A percentile compares a stretch with the other conserved stretches of the same genome.
phyloP scores from a whole-genome alignment of 2,113 vertebrate genomes.

The Saiga tatarica region DNA sequence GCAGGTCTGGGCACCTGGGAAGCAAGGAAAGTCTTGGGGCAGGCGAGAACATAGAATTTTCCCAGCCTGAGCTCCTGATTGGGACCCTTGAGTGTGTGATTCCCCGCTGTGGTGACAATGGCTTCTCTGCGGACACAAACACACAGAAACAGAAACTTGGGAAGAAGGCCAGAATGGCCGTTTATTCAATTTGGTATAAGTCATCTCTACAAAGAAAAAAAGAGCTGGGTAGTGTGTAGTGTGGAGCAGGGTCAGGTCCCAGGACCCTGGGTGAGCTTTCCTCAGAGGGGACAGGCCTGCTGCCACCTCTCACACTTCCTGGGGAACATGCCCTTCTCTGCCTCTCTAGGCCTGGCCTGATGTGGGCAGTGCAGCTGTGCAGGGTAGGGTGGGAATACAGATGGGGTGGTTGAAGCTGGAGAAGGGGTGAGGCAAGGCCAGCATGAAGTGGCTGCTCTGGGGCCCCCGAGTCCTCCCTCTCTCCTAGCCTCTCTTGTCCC shows the following conservation, averaged over 20 bases:
- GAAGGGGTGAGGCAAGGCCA: not conserved
- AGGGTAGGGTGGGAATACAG: not conserved
- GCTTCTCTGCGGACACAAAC: not conserved
- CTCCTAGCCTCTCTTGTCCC: not conserved
- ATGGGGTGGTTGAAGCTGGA: not conserved
- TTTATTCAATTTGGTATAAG: constrained; percentile 57
- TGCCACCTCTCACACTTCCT: constrained; percentile 10
- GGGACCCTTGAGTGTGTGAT: not conserved
- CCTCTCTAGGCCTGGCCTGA: constrained; percentile 16
- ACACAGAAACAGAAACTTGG: not conserved
- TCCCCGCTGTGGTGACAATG: not conserved
- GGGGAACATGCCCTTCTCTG: not conserved
- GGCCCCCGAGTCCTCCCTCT: not conserved
- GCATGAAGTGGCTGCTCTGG: not conserved
- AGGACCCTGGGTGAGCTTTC: not conserved
- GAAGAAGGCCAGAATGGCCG: not conserved
- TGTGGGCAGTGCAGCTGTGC: not conserved
- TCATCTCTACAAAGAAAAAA: constrained; percentile 27
- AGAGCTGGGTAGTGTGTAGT: not conserved
- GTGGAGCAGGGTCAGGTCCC: constrained; percentile 36
- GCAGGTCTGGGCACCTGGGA: not conserved
- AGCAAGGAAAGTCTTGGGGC: not conserved
- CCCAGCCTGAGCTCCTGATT: not conserved
- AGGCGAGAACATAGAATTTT: not conserved
- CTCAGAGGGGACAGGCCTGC: constrained; percentile 63